Conservation (phyloP, 92 coral and sea anemone species). For the Parazoanthus swiftii region DNA sequence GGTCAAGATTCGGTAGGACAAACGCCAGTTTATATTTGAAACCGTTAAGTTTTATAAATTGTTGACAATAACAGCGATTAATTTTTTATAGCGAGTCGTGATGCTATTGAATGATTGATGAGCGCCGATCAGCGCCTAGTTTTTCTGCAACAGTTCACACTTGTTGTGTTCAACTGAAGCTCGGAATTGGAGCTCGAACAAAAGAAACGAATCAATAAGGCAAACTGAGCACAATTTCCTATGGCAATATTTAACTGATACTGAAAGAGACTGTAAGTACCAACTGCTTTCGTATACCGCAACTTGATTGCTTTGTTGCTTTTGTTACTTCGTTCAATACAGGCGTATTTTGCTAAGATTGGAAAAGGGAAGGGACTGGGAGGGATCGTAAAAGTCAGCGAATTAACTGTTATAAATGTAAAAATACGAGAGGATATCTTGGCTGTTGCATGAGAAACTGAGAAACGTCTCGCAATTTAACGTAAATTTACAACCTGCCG, state of each 20-base stretch:
- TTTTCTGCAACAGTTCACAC: background rate
- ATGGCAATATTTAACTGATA: too few species aligned
- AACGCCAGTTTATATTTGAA: background rate
- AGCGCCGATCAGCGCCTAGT: background rate
- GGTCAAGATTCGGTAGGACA: background rate
- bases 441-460: background rate
- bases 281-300: too few species aligned
- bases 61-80: background rate
- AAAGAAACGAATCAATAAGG: background rate
- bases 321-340: background rate
- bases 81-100: slow-evolving; percentile 20
- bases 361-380: background rate
- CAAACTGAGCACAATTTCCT: background rate
- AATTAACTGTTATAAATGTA: too few species aligned
- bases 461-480: background rate
- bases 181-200: background rate
- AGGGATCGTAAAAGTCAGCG: background rate
- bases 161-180: background rate
- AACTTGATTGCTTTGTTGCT: background rate
- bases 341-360: background rate
- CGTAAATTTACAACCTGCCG: background rate
- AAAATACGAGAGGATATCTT: background rate
- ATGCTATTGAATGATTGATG: slow-evolving; percentile 12
- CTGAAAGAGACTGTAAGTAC: background rate
- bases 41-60: background rate